These are phyloP conservation scores for Bicyclus anynana DNA, from an alignment of 1,140 invertebrate species.

Conservation along the genomic window DNA sequence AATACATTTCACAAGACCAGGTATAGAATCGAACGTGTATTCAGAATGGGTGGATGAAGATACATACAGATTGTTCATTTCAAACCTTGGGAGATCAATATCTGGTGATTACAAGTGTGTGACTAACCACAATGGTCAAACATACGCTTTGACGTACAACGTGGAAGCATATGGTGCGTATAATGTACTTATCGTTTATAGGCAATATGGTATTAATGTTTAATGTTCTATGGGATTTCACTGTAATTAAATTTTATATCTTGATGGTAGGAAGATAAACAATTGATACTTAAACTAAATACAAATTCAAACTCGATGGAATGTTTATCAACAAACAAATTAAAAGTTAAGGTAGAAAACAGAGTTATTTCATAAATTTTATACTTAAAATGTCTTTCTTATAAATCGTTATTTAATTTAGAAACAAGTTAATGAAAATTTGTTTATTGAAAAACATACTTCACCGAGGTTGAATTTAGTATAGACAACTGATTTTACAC, in stretches of 20 bases:
- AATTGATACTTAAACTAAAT: too few species aligned
- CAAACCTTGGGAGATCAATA: conserved; percentile 42
- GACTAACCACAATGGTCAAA: conserved; percentile 35
- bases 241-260: neutral
- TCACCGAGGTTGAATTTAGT: too few species aligned
- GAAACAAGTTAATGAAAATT: too few species aligned
- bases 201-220: neutral
- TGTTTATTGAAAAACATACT: too few species aligned
- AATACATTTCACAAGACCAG: conserved; percentile 69
- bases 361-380: too few species aligned
- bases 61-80: conserved; percentile 40
- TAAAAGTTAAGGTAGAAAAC: too few species aligned
- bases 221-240: neutral
- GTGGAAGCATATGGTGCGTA: conserved; percentile 49
- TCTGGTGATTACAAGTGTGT: conserved; percentile 54
- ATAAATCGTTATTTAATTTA: too few species aligned
- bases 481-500: too few species aligned
- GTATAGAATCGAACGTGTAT: conserved; percentile 55
- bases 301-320: too few species aligned
- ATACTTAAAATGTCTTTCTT: too few species aligned
- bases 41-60: conserved; percentile 38
- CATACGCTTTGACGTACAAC: conserved; percentile 33
- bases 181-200: conserved; percentile 3
- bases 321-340: too few species aligned
- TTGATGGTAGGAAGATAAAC: neutral